Base-by-base conservation (phyloP, 2,113 vertebrate genomes). In the Thryonomys swinderianus region DNA sequence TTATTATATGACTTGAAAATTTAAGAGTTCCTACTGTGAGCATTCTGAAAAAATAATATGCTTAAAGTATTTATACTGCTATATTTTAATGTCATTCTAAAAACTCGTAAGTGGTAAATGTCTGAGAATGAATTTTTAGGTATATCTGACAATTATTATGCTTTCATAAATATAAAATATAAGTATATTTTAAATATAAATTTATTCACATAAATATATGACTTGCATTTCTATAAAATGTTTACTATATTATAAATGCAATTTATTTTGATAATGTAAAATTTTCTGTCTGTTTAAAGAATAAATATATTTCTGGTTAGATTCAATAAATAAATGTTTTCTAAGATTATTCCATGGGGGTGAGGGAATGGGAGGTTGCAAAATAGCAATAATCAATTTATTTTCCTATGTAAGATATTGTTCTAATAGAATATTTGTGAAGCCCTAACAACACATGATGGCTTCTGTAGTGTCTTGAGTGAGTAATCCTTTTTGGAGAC, bases 281-380 rank as follows among this genome's bases (percentile, higher is more conserved):
- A 61, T 5, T 85, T 48, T 90, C 57, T 90, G 64, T 17, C n/a
- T 94, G 37, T 51, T 85, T 71, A 51, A 95, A 45, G 61, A 94
- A 93, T 88, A 90, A 96, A 76, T 62, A 57, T 90, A 61, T 66
- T 37, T 94, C 88, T 85, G 45, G 48, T 88, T 61, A 94, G 27
- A 76, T 3, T 1, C 57, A 93, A 86, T 93, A 42, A 45, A 85
- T 74, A 79, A 64, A 64, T 80, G 51, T 90, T 96, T 95, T 25
- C 45, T 92, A 90, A 84, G n/a, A 90, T 76, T 94, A 88, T 67
- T 64, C 34, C n/a, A n/a, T n/a, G 10, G 27, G 8, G 1, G 12
- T 9, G 73, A 69, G 3, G 17, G 32, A 90, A 18, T 76, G 21
- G 67, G 34, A 90, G 25, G 7, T 13, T 94, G 27, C 34, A 96